Evolutionary conservation across 2,797 vertebrate genomes (phyloP), one percentile per base, ranked within the genome.

Genomic region (Sebastes cheni): DNA sequence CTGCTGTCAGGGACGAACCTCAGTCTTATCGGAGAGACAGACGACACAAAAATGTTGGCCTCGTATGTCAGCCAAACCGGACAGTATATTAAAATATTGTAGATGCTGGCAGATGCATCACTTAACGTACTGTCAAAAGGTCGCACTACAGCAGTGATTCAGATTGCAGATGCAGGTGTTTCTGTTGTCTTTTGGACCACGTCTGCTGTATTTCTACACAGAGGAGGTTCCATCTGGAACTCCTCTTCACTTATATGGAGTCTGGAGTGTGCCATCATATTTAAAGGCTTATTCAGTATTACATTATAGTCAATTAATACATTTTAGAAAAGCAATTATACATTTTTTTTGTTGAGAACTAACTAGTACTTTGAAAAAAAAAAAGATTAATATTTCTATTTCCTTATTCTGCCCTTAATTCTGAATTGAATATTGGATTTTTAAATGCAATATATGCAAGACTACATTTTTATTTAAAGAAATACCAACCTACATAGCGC

Each of bases 141-240:
- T 86, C 69, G 80, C 85, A 88, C 86, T 89, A 70, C 93, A 91
- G 88, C 88, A 86, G 90, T 79, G 79, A 80, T 25, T 80, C 56
- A 54, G 60, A 27, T 23, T 18, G 55, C 71, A 72, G 61, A 66
- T 1, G 3, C 29, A 34, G 9, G 10, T n/a, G 60, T 72, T 62
- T 74, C 27, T 66, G 58, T 34, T 67, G 27, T 27, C 27, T 25
- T 82, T 60, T 84, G 72, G 83, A 85, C 75, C 67, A 81, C 46
- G 67, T 77, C 72, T 85, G 80, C 74, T 83, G 76, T 74, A 83
- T 82, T 79, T 69, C 55, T 72, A 77, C 46, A 55, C 42, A 58
- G 61, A 54, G 55, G 36, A 77, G 62, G 22, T 36, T 72, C 32
- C 16, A 34, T 20, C 65, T 67, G 27, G 22, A 60, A 34, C 12